A percentile compares a stretch with the other conserved stretches of the same genome.
phyloP scores from a whole-genome alignment of 2,797 vertebrate genomes.

The Telmatherina bonti region DNA sequence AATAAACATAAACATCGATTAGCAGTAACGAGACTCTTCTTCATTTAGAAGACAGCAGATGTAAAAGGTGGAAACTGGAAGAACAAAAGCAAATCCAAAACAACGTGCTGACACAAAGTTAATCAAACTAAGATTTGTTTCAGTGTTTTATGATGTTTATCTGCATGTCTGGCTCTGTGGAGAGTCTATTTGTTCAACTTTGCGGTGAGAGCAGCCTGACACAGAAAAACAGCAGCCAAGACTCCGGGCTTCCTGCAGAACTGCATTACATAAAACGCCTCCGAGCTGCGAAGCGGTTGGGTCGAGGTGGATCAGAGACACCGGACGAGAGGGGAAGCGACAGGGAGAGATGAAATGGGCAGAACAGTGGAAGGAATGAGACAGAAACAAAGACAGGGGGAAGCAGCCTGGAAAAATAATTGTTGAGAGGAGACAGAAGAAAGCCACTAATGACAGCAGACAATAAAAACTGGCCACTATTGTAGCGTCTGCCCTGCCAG shows the following conservation, averaged over 20 bases:
- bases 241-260: slow-evolving; percentile 49
- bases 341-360: slow-evolving; percentile 44
- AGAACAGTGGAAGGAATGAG: slow-evolving; percentile 45
- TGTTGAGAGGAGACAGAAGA: slow-evolving; percentile 75
- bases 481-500: slow-evolving; percentile 61
- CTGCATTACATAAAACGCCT: slow-evolving; percentile 51
- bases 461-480: slow-evolving; percentile 66
- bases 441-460: slow-evolving; percentile 83
- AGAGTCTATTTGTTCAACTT: slow-evolving; percentile 67
- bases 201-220: slow-evolving; percentile 51
- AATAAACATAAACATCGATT: neutral
- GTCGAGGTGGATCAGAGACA: slow-evolving; percentile 36
- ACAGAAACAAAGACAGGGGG: slow-evolving; percentile 60
- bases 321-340: slow-evolving; percentile 40
- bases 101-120: slow-evolving; percentile 51
- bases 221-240: slow-evolving; percentile 48
- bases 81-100: slow-evolving; percentile 40
- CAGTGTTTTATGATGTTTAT: slow-evolving; percentile 57
- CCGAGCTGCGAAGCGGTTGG: slow-evolving; percentile 21
- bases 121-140: slow-evolving; percentile 59
- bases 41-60: slow-evolving; percentile 1
- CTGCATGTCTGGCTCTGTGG: slow-evolving; percentile 44
- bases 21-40: neutral
- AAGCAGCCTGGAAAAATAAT: slow-evolving; percentile 74
- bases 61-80: neutral